Percentiles rank a stretch among this genome's conserved stretches.
phyloP scores from a whole-genome alignment of 2,113 vertebrate species.

The Lonchura striata region DNA sequence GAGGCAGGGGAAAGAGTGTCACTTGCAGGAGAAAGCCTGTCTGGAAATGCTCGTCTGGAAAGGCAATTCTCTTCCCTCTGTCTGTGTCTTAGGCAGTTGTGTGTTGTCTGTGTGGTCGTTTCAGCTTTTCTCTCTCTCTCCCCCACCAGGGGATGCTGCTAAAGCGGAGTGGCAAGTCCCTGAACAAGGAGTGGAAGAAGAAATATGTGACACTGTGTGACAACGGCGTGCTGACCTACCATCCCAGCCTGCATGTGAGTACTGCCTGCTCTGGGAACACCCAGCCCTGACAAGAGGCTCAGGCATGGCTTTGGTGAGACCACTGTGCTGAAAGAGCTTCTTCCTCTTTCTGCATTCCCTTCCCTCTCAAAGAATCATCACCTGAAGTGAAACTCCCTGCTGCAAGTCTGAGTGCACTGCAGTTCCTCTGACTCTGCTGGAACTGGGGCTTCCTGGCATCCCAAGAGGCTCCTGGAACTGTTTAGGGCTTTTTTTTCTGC shows the following conservation, averaged over 20 bases:
- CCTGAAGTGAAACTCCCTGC: neutral
- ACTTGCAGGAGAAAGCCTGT: neutral
- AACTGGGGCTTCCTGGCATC: neutral
- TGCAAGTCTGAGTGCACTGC: neutral
- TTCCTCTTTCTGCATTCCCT: neutral
- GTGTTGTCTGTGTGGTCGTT: neutral
- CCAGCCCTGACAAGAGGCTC: fast-evolving
- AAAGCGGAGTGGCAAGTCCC: constrained; percentile 91
- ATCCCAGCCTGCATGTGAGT: constrained; percentile 94
- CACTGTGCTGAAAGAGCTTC: neutral
- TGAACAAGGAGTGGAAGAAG: constrained; percentile 99
- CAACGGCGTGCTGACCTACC: constrained; percentile 94
- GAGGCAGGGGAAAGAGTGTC: neutral
- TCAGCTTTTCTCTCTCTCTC: neutral
- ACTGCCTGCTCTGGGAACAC: fast-evolving
- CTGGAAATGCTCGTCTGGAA: neutral
- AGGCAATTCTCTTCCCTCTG: neutral
- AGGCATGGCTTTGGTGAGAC: fast-evolving
- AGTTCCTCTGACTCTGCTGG: neutral
- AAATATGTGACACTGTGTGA: constrained; percentile 95
- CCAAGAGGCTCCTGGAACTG: neutral
- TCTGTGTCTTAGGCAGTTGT: neutral
- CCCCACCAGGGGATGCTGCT: constrained; percentile 87
- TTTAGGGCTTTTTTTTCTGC: neutral
- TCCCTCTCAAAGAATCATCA: neutral